phyloP scores from a whole-genome alignment of 1,140 invertebrate genomes.

The Drosophila sechellia region DNA sequence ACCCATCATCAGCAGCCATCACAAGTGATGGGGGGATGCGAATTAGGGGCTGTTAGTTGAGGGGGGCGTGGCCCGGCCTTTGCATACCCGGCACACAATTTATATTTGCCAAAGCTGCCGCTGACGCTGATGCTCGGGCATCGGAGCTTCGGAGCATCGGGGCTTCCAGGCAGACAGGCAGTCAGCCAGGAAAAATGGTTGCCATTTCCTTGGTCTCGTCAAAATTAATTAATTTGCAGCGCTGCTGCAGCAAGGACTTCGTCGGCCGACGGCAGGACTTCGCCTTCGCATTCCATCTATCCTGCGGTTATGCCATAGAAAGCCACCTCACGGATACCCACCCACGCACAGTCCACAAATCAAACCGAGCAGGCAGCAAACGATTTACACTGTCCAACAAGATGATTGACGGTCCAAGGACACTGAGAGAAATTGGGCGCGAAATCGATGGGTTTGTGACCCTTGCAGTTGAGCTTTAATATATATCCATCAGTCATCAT shows the following conservation, averaged over 20 bases:
- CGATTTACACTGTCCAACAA: conserved; percentile 54
- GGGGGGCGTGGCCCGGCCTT: conserved; percentile 33
- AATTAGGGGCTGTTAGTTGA: not conserved
- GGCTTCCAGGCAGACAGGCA: conserved; percentile 16
- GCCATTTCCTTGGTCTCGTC: conserved; percentile 73
- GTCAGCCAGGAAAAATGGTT: conserved; percentile 71
- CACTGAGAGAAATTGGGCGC: conserved; percentile 16
- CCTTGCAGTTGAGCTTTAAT: too few relatives aligned
- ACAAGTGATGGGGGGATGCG: not conserved
- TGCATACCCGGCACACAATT: conserved; percentile 75
- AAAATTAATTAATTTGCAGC: conserved; percentile 81
- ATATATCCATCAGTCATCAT: too few relatives aligned
- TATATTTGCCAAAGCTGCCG: conserved; percentile 76
- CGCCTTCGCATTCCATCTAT: conserved; percentile 45
- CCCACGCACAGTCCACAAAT: conserved; percentile 51
- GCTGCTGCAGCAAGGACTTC: conserved; percentile 40
- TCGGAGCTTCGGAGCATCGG: conserved; percentile 17
- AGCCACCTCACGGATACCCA: conserved; percentile 11
- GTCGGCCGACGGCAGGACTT: conserved; percentile 40
- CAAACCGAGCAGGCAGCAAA: conserved; percentile 50
- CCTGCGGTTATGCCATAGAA: conserved; percentile 53
- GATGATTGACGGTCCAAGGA: conserved; percentile 21
- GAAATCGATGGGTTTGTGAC: too few relatives aligned
- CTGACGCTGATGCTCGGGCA: conserved; percentile 39
- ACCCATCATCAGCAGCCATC: conserved; percentile 59